Percentiles rank a stretch among this genome's conserved stretches.
Evolutionary conservation across 2,888 invertebrate genomes (phyloP).

Genomic region (Tanaodytes sp.): DNA sequence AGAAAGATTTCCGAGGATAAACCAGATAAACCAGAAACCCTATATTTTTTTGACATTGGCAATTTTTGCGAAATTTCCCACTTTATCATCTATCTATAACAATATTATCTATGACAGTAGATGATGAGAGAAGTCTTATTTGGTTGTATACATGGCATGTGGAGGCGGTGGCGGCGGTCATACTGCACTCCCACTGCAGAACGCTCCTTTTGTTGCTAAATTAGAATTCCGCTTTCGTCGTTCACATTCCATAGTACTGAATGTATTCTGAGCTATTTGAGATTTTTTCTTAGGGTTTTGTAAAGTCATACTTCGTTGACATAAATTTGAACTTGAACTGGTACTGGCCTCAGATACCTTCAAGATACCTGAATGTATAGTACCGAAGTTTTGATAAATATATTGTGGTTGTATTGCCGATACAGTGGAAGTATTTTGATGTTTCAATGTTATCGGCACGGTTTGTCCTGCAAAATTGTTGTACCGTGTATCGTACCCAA

Average conservation of each 20-base stretch:
- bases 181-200: constrained; percentile 71
- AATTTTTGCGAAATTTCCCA: too few relatives aligned
- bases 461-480: constrained; percentile 70
- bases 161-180: constrained; percentile 71
- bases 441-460: constrained; percentile 70
- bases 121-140: too few relatives aligned
- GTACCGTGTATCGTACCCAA: constrained; percentile 66
- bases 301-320: constrained; percentile 70
- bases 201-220: constrained; percentile 62
- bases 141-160: constrained; percentile 69
- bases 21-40: too few relatives aligned
- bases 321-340: constrained; percentile 68
- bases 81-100: too few relatives aligned
- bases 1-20: too few relatives aligned
- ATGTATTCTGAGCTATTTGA: constrained; percentile 71
- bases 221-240: constrained; percentile 63
- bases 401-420: constrained; percentile 70
- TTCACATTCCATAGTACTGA: constrained; percentile 71
- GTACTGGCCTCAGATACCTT: constrained; percentile 70
- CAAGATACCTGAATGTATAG: constrained; percentile 70
- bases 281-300: constrained; percentile 70
- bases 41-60: too few relatives aligned
- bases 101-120: too few relatives aligned
- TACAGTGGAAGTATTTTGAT: constrained; percentile 66
- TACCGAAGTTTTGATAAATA: constrained; percentile 70